Percentiles rank a stretch among this genome's conserved stretches.
Conservation (phyloP, 1,140 invertebrate species). For the Lepidostoma basale region DNA sequence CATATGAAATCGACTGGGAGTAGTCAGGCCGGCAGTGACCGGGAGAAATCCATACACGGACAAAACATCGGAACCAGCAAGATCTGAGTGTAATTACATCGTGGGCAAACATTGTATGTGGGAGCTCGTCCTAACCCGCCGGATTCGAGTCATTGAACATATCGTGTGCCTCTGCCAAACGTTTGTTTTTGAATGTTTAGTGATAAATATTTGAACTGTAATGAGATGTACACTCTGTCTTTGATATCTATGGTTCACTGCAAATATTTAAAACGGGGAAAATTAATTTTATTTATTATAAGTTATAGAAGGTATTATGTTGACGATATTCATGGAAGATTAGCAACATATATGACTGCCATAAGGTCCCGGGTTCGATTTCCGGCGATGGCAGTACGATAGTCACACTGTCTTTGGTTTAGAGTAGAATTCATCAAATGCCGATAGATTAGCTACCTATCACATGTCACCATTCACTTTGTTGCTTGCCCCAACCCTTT, state of each 20-base stretch:
- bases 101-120: conserved; percentile 37
- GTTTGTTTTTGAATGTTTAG: conserved; percentile 1
- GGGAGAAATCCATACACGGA: conserved; percentile 33
- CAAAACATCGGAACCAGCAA: conserved; percentile 42
- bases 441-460: no score
- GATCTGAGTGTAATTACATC: conserved; percentile 43
- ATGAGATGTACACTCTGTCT: background rate
- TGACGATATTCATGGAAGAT: no score
- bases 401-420: no score
- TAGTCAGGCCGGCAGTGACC: background rate
- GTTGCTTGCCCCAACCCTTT: no score
- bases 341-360: no score
- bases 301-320: no score
- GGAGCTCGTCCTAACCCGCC: conserved; percentile 7
- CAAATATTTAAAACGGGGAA: background rate
- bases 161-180: conserved; percentile 8
- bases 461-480: no score
- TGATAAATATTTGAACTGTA: conserved; percentile 9
- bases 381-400: no score
- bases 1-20: no score
- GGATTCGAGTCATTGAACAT: conserved; percentile 42
- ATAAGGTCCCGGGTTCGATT: no score
- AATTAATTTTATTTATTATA: background rate
- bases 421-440: no score
- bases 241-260: background rate